Percentiles rank a stretch among this genome's conserved stretches.
phyloP scores from a whole-genome alignment of 1,140 invertebrate genomes.

The Pachyrhynchus sulphureomaculatus region DNA sequence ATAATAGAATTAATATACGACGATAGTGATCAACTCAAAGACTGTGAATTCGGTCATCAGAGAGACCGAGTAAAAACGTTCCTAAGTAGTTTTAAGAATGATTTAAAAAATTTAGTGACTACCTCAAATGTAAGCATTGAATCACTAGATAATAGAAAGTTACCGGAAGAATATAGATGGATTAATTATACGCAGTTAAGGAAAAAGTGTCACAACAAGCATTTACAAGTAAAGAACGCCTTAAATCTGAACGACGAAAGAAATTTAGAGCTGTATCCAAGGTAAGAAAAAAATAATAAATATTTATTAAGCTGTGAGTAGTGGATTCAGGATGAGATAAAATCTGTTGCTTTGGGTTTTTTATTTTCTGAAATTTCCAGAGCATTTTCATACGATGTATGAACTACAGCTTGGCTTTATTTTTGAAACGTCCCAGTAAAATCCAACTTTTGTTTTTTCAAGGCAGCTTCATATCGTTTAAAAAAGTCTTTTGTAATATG shows the following conservation, averaged over 20 bases:
- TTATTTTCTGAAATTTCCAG: no score
- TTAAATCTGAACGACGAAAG: neutral
- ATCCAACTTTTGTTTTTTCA: no score
- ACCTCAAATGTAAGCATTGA: slow-evolving; percentile 46
- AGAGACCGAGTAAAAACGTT: slow-evolving; percentile 57
- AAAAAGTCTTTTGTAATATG: no score
- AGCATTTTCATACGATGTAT: no score
- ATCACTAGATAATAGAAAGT: slow-evolving; percentile 41
- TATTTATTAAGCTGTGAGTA: neutral
- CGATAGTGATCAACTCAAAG: slow-evolving; percentile 57
- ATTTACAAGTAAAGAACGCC: slow-evolving; percentile 43
- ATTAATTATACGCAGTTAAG: slow-evolving; percentile 57
- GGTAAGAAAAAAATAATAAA: neutral
- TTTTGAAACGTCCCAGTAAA: no score
- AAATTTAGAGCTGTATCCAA: neutral
- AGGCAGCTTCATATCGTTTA: no score
- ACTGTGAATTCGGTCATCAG: slow-evolving; percentile 66
- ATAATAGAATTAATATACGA: slow-evolving; percentile 70
- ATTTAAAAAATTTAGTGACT: slow-evolving; percentile 55
- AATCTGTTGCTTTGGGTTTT: no score
- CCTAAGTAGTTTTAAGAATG: slow-evolving; percentile 56
- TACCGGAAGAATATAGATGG: slow-evolving; percentile 55
- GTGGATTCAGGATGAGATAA: neutral
- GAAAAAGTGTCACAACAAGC: slow-evolving; percentile 54
- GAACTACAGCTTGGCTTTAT: no score